Conservation (phyloP, 2,888 invertebrate species). For the Drosophila prolongata region DNA sequence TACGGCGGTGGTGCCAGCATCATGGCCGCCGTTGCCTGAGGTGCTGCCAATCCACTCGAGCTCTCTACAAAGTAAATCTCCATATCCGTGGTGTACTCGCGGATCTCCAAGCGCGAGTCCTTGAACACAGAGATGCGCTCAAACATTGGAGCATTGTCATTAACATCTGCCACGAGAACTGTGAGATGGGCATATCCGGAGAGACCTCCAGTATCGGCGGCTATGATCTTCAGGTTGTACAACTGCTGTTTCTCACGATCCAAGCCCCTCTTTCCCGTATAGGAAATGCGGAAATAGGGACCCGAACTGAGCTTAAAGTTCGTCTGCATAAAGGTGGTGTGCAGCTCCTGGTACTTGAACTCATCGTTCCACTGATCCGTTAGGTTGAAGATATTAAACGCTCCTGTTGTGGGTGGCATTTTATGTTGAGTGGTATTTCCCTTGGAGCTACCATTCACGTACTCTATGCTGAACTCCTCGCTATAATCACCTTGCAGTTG, state of each 20-base stretch:
- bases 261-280: slow-evolving; percentile 85
- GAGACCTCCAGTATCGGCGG: slow-evolving; percentile 91
- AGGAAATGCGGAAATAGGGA: slow-evolving; percentile 81
- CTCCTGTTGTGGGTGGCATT: slow-evolving; percentile 77
- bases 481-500: slow-evolving; percentile 90
- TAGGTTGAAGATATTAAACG: slow-evolving; percentile 82
- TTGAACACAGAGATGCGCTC: slow-evolving; percentile 89
- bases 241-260: slow-evolving; percentile 90
- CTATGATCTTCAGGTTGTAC: slow-evolving; percentile 90
- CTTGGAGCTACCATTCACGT: slow-evolving; percentile 87
- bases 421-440: slow-evolving; percentile 61
- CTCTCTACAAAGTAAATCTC: slow-evolving; percentile 84
- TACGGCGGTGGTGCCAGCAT: slow-evolving; percentile 74
- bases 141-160: slow-evolving; percentile 91
- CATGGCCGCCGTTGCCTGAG: slow-evolving; percentile 57
- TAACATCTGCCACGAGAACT: slow-evolving; percentile 90
- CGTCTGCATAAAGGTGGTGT: slow-evolving; percentile 81
- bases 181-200: slow-evolving; percentile 90
- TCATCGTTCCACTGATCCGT: slow-evolving; percentile 84
- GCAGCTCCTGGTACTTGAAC: slow-evolving; percentile 82
- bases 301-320: slow-evolving; percentile 76
- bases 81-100: slow-evolving; percentile 87
- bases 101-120: slow-evolving; percentile 88
- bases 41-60: slow-evolving; percentile 56
- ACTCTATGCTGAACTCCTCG: slow-evolving; percentile 87